A percentile compares a stretch with the other conserved stretches of the same genome.
Evolutionary conservation across 2,113 vertebrate species (phyloP).

Genomic region (Rhineura floridana): DNA sequence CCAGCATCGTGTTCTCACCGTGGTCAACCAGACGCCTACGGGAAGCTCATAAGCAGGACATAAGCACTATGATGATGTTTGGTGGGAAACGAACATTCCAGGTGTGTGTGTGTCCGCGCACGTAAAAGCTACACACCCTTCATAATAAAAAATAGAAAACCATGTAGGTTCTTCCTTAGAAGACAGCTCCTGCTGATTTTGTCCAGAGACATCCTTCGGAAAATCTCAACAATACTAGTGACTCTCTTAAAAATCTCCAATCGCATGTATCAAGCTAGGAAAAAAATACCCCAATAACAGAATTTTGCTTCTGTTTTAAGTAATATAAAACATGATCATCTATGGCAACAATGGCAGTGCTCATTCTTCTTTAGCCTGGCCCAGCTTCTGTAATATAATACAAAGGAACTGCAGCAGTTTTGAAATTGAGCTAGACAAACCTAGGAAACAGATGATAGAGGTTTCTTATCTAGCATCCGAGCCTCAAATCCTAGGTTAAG

Average conservation of each 20-base stretch:
- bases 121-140: not conserved
- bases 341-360: not conserved
- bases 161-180: not conserved
- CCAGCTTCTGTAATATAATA: not conserved
- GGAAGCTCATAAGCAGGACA: too few species aligned
- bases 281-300: not conserved
- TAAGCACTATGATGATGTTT: not conserved
- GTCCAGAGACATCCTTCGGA: not conserved
- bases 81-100: conserved; percentile 20
- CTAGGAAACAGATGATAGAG: not conserved
- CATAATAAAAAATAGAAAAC: conserved; percentile 12
- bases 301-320: not conserved
- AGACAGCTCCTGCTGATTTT: not conserved
- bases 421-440: not conserved
- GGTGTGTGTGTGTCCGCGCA: too few species aligned
- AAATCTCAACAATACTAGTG: not conserved
- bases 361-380: not conserved
- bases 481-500: not conserved
- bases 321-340: not conserved
- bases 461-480: not conserved
- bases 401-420: not conserved
- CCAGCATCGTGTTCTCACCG: too few species aligned
- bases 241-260: not conserved
- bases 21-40: too few species aligned
- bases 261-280: not conserved